Evolutionary conservation across 2,888 invertebrate genomes (phyloP), one percentile per base, ranked within the genome.

Genomic region (Parnassius mnemosyne): DNA sequence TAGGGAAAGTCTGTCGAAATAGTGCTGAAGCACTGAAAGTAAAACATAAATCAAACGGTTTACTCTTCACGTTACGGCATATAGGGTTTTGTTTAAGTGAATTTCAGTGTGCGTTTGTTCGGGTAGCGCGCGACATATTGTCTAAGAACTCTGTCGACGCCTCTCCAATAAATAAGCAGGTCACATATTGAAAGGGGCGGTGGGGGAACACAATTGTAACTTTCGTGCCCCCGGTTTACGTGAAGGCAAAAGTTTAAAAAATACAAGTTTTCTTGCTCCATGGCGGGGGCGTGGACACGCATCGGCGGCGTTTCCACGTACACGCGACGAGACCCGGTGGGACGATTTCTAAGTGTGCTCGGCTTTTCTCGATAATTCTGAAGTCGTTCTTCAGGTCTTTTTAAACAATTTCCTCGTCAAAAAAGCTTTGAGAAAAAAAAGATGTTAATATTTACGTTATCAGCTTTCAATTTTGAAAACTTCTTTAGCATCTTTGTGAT

Each of bases 141-240:
- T 89, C 89, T 89, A 83, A 79, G 85, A 90, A 88, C 89, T 88
- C 87, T 78, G 79, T 81, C 88, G 84, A 84, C 87, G 89, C 84
- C 78, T 88, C 84, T 85, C 85, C 87, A 87, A 90, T 91, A 91
- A 90, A 90, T 89, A 90, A 90, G 83, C 91, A 89, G 90, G 90
- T 90, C 91, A 91, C 91, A 91, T 90, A 91, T 90, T 90, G 90
- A 87, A 89, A 83, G 87, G 84, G 87, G 86, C 77, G 79, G 77
- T 84, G 86, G 83, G 86, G 80, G 86, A 87, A 89, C 81, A 89
- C 90, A 90, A 91, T 91, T 89, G 90, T 89, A 91, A 91, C 89
- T 91, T 91, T 89, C 81, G 77, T 81, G 79, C 82, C 80, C 75
- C 79, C 82, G 76, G 81, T 85, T 85, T 84, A 85, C 81, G 84